These are phyloP conservation scores for Timandra comae DNA, from an alignment of 2,888 invertebrate genomes.

Conservation along the genomic window DNA sequence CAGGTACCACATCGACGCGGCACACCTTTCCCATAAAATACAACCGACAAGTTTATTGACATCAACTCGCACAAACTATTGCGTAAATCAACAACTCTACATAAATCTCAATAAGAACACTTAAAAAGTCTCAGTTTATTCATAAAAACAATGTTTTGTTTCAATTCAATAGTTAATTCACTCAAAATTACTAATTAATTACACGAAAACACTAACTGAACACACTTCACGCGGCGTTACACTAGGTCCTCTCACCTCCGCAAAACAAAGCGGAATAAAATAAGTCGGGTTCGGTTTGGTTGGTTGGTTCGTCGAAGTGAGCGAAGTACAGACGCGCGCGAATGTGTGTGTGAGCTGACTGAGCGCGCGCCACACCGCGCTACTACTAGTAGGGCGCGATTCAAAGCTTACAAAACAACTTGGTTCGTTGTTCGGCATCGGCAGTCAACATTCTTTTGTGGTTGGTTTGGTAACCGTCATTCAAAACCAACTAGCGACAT, in stretches of 20 bases:
- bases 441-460: too few relatives aligned
- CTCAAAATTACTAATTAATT: slow-evolving; percentile 49
- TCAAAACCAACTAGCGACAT: too few relatives aligned
- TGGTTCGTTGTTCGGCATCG: too few relatives aligned
- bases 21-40: slow-evolving; percentile 76
- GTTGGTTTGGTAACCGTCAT: too few relatives aligned
- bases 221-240: slow-evolving; percentile 34
- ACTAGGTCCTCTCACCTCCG: slow-evolving; percentile 67
- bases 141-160: slow-evolving; percentile 44
- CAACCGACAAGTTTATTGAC: slow-evolving; percentile 76
- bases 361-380: slow-evolving; percentile 26
- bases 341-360: slow-evolving; percentile 31
- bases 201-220: slow-evolving; percentile 65
- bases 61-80: slow-evolving; percentile 67
- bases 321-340: slow-evolving; percentile 2
- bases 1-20: slow-evolving; percentile 68
- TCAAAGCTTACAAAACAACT: too few relatives aligned
- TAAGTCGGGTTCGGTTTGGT: slow-evolving; percentile 20
- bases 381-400: too few relatives aligned
- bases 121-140: slow-evolving; percentile 45
- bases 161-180: slow-evolving; percentile 45
- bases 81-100: slow-evolving; percentile 49
- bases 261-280: slow-evolving; percentile 75
- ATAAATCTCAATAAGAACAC: slow-evolving; percentile 44
- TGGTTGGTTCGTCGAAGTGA: slow-evolving; percentile 5